phyloP scores from a whole-genome alignment of 1,140 invertebrate species.

The Temnothorax curvispinosus region DNA sequence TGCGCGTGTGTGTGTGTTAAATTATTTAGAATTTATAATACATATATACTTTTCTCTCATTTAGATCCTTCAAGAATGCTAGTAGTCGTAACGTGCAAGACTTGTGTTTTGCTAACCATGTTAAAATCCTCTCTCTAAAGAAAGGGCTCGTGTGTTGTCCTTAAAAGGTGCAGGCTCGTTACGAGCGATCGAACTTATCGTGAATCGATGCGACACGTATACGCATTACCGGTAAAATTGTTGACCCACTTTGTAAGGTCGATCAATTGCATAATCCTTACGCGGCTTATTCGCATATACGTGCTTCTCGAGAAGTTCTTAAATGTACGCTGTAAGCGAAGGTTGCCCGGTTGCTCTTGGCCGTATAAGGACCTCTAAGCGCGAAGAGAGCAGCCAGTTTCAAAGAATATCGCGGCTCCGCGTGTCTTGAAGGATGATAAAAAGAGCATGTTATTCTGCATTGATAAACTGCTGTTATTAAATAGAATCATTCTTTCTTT shows the following conservation, averaged over 20 bases:
- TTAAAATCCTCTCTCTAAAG: conserved; percentile 58
- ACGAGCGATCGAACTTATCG: conserved; percentile 40
- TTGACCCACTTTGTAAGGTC: conserved; percentile 66
- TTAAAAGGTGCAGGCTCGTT: conserved; percentile 45
- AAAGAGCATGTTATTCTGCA: not conserved
- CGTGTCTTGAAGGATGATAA: not conserved
- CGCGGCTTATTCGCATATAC: conserved; percentile 10
- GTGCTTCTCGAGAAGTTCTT: not conserved
- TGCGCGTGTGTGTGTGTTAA: not conserved
- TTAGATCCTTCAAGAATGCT: not conserved
- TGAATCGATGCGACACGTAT: conserved; percentile 14
- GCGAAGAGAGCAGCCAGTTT: conserved; percentile 25
- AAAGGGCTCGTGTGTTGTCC: conserved; percentile 19
- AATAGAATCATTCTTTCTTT: not conserved
- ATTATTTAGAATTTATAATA: not conserved
- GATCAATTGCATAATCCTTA: conserved; percentile 62
- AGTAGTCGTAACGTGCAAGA: not conserved
- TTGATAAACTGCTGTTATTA: not conserved
- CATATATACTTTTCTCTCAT: not conserved
- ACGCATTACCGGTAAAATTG: conserved; percentile 54
- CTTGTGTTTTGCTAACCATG: conserved; percentile 28
- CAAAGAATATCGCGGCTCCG: not conserved
- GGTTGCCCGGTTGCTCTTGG: conserved; percentile 58
- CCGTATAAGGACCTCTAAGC: conserved; percentile 69
- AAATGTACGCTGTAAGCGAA: conserved; percentile 49